These are phyloP conservation scores for Pyrgus malvae DNA, from an alignment of 2,888 invertebrate species.

Conservation along the genomic window DNA sequence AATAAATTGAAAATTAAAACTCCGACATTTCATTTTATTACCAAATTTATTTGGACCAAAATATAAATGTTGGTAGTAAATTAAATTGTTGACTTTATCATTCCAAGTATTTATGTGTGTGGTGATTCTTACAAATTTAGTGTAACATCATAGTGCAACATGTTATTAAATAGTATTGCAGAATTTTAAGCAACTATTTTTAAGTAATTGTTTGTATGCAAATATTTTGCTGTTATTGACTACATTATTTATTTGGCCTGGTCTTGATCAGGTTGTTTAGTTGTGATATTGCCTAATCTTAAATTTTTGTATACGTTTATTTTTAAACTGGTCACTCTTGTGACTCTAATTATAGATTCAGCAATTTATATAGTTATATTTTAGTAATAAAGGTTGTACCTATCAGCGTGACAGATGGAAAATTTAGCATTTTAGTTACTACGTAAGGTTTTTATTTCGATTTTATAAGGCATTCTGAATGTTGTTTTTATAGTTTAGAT, in stretches of 20 bases:
- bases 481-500: conserved; percentile 46
- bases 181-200: neutral
- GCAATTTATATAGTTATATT: conserved; percentile 55
- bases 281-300: conserved; percentile 79
- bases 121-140: neutral
- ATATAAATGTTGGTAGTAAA: too few relatives aligned
- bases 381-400: conserved; percentile 48
- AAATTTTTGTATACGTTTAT: conserved; percentile 79
- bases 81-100: neutral
- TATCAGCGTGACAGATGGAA: conserved; percentile 50
- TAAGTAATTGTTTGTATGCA: conserved; percentile 14
- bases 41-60: too few relatives aligned
- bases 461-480: conserved; percentile 50
- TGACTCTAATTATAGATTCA: conserved; percentile 74
- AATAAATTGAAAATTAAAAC: too few relatives aligned
- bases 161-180: conserved; percentile 12
- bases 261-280: conserved; percentile 61
- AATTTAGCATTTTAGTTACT: conserved; percentile 51
- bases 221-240: conserved; percentile 22
- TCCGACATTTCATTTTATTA: too few relatives aligned
- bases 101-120: neutral
- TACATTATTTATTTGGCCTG: conserved; percentile 67
- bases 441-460: conserved; percentile 36
- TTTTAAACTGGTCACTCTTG: conserved; percentile 63
- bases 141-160: too few relatives aligned